Base-by-base conservation (phyloP, 2,797 vertebrate species). In the Aldrovandia affinis region DNA sequence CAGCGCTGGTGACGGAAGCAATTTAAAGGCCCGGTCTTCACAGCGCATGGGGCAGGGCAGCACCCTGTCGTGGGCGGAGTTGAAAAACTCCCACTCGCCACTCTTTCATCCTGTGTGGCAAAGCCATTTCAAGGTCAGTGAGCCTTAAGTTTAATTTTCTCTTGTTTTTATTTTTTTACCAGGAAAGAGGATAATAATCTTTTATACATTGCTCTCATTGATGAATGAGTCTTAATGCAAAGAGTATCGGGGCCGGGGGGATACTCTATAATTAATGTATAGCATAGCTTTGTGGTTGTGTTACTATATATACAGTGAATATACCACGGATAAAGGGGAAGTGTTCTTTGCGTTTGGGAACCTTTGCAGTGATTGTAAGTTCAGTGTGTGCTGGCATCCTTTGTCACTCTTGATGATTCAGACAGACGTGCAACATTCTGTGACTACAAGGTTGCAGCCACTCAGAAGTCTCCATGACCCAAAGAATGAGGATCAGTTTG, bases 11-110 rank as follows among this genome's bases (percentile, higher is more conserved):
- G 94, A 96, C 93, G 94, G 95, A 95, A 96, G 95, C 95, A 95
- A 96, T 96, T 95, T 96, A 96, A 94, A 95, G 93, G 91, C 94
- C 94, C 88, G 90, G 92, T 94, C 95, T 94, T 95, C 94, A 95
- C 93, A 94, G 94, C 95, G 95, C 95, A 95, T 94, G 94, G 95
- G 94, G 94, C 93, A 95, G 95, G 95, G 95, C 95, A 93, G 92
- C 93, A 92, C 92, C 90, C 92, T 93, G 95, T 95, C 94, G 84
- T 88, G 88, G 89, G 86, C 87, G 86, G 86, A 88, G 88, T 87
- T 87, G 84, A 25, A 82, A 82, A 86, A 85, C 85, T n/a, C n/a
- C 33, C 85, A 57, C 84, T 44, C 85, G 77, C 54, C 10, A 78
- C 88, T 92, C 88, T 84, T 81, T 91, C 86, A 85, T 88, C 81